These are phyloP conservation scores for Mesocricetus auratus DNA, from an alignment of 2,113 vertebrate species.

Conservation along the genomic window DNA sequence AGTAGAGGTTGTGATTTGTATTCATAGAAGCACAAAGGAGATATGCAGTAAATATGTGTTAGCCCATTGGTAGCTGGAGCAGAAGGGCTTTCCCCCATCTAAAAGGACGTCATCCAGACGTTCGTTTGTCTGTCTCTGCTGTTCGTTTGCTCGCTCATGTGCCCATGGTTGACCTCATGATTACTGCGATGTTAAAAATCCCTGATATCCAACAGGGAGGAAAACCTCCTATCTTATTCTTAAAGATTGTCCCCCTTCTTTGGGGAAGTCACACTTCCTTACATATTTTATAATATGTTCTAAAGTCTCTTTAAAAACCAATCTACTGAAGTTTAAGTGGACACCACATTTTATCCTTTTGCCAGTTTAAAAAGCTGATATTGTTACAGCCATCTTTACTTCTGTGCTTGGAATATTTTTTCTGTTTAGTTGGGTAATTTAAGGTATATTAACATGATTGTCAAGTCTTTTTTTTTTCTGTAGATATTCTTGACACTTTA, in stretches of 20 bases:
- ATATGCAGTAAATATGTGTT: not conserved
- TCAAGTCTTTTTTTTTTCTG: constrained; percentile 3
- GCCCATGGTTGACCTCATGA: not conserved
- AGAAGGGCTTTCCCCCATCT: not conserved
- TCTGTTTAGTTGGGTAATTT: constrained; percentile 29
- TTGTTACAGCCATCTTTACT: constrained; percentile 55
- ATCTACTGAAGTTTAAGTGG: constrained; percentile 33
- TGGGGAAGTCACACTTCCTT: not conserved
- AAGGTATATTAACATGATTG: not conserved
- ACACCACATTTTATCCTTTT: constrained; percentile 34
- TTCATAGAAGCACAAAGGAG: not conserved
- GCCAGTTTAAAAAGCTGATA: constrained; percentile 32
- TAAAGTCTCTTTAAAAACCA: constrained; percentile 24
- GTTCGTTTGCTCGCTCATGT: not conserved
- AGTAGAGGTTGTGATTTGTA: not conserved
- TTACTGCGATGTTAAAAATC: not conserved
- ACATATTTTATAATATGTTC: constrained; percentile 5
- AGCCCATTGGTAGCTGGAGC: not conserved
- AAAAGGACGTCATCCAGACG: not conserved
- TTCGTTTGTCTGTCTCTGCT: not conserved
- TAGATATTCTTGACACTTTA: not conserved
- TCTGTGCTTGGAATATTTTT: constrained; percentile 22
- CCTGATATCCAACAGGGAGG: not conserved
- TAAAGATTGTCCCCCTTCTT: not conserved
- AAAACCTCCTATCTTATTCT: not conserved